Evolutionary conservation across 2,888 invertebrate genomes (phyloP), one percentile per base, ranked within the genome.

Genomic region (Diplazon laetatorius): DNA sequence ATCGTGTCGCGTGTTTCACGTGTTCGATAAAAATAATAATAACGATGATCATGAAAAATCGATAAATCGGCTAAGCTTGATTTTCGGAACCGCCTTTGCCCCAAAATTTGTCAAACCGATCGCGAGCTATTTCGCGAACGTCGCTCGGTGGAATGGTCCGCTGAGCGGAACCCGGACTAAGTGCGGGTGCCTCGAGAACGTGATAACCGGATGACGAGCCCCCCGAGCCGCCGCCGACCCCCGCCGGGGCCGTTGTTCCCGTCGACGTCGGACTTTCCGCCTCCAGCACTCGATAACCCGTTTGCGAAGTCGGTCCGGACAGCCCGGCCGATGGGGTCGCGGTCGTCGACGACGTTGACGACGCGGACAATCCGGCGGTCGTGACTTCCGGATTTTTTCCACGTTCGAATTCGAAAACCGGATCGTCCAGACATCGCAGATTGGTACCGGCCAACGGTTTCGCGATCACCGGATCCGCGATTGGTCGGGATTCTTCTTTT

Each of bases 21-120:
- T 70, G 12, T 74, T 80, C 72, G 76, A 77, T 77, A 72, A 74
- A 75, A 77, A 60, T 76, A 68, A 75, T 68, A 69, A 74, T n/a
- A n/a, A n/a, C n/a, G n/a, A n/a, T n/a, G n/a, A n/a, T n/a, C n/a
- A n/a, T n/a, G n/a, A n/a, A n/a, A n/a, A n/a, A n/a, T n/a, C n/a
- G n/a, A n/a, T n/a, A n/a, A n/a, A n/a, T n/a, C n/a, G 75, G 66
- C 78, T 84, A 83, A 84, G 68, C 83, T 83, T 89, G 88, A 86
- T 86, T 87, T 69, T 89, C 89, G 59, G 88, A 78, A 37, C 85
- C 85, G 76, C 89, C 86, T 87, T 95, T 95, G 82, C 95, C 95
- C 96, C 96, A 96, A 91, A 96, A 96, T 88, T 95, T 95, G 91
- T 96, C 96, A 89, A 96, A 96, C 85, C 96, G 94, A 90, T 95